These are phyloP conservation scores for Eudemis profundana DNA, from an alignment of 2,888 invertebrate genomes.

Conservation along the genomic window DNA sequence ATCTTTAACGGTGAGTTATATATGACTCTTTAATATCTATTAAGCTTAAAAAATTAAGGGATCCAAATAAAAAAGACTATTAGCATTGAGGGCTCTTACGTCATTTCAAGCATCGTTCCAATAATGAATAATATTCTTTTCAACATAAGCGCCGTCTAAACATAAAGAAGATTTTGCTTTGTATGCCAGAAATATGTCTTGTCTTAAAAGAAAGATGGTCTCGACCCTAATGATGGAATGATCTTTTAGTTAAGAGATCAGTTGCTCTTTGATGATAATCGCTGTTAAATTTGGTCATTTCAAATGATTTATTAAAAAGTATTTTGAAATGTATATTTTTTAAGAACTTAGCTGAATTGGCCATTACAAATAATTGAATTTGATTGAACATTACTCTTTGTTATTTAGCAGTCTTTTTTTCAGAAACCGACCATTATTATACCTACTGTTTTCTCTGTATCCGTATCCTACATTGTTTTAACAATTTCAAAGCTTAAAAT, in stretches of 20 bases:
- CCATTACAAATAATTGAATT: too few species aligned
- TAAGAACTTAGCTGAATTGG: neutral
- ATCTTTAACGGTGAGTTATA: conserved; percentile 19
- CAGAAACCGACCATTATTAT: too few species aligned
- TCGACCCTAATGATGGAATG: conserved; percentile 9
- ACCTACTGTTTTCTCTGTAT: too few species aligned
- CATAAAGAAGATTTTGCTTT: neutral
- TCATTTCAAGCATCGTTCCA: neutral
- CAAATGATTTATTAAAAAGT: neutral
- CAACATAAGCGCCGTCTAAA: neutral
- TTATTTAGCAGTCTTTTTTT: too few species aligned
- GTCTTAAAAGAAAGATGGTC: conserved; percentile 7
- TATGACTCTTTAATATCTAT: conserved; percentile 1
- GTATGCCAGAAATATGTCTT: neutral
- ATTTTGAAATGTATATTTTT: neutral
- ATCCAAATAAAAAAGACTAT: neutral
- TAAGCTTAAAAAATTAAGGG: neutral
- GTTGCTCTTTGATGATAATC: conserved; percentile 6
- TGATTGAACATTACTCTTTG: too few species aligned
- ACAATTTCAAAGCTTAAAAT: too few species aligned
- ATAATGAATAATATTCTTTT: neutral
- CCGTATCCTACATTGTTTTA: too few species aligned
- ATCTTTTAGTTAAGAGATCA: conserved; percentile 15
- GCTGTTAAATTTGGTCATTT: conserved; percentile 1
- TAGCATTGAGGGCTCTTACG: neutral